Conservation (phyloP, 2,888 invertebrate species). For the Apomyelois bistriatella region DNA sequence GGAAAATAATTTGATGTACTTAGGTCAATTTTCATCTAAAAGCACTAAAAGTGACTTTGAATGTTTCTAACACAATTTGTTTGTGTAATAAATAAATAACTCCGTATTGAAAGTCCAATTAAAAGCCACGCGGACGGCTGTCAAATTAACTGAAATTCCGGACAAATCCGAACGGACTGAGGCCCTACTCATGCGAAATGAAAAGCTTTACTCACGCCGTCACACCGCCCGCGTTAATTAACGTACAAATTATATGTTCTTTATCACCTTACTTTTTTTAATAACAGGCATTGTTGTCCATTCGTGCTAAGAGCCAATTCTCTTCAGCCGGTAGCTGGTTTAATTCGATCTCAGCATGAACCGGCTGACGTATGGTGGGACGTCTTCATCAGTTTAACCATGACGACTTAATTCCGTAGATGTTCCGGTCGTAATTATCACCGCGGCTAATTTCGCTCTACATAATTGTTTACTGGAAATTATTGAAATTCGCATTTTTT, state of each 20-base stretch:
- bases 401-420: conserved; percentile 44
- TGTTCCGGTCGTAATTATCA: conserved; percentile 19
- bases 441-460: conserved; percentile 1
- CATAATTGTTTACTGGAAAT: conserved; percentile 4
- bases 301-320: conserved; percentile 75
- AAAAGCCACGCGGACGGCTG: background rate
- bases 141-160: background rate
- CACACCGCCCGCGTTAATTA: conserved; percentile 70
- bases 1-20: too few relatives aligned
- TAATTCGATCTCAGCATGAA: conserved; percentile 68
- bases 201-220: conserved; percentile 70
- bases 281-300: conserved; percentile 74
- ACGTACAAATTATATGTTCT: conserved; percentile 70
- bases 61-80: too few relatives aligned
- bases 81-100: too few relatives aligned
- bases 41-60: too few relatives aligned
- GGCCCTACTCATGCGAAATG: conserved; percentile 61
- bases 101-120: background rate
- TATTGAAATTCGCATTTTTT: background rate
- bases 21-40: too few relatives aligned
- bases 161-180: background rate
- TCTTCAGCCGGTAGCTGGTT: conserved; percentile 71
- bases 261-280: conserved; percentile 71
- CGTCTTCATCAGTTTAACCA: conserved; percentile 53
- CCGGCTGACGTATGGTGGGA: conserved; percentile 49